Evolutionary conservation across 1,140 invertebrate genomes (phyloP).

Genomic region (Eueides isabella): DNA sequence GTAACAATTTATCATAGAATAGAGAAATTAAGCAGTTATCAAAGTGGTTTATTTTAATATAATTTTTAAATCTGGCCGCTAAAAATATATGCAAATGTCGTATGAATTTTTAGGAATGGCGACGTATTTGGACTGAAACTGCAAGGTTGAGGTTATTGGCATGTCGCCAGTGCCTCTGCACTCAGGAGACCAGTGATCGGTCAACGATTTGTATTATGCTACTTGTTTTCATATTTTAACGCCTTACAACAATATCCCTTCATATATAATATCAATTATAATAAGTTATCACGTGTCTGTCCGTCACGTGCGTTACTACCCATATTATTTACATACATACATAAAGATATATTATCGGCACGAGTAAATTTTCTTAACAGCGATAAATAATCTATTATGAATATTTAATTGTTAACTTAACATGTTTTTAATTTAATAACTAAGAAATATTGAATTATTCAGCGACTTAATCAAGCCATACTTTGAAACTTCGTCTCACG

Average conservation of each 20-base stretch:
- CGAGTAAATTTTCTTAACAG: background rate
- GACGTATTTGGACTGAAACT: slow-evolving; percentile 25
- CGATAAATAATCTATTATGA: background rate
- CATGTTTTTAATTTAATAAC: background rate
- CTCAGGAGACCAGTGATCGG: slow-evolving; percentile 10
- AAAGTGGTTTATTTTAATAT: background rate
- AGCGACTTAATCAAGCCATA: too few species aligned
- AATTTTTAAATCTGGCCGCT: background rate
- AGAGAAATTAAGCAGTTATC: background rate
- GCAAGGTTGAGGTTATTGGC: slow-evolving; percentile 33
- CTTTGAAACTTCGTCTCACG: too few species aligned
- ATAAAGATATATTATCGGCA: background rate
- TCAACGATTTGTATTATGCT: slow-evolving; percentile 20
- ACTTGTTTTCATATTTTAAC: slow-evolving; percentile 9
- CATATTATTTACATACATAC: slow-evolving; percentile 5
- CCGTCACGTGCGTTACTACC: background rate
- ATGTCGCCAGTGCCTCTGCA: slow-evolving; percentile 22
- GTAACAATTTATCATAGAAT: background rate
- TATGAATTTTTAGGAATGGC: background rate
- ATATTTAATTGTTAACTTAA: background rate
- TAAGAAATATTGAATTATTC: background rate
- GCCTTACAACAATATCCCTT: background rate
- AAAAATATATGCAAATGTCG: slow-evolving; percentile 1
- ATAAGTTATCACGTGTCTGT: background rate
- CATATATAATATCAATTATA: slow-evolving; percentile 5